These are phyloP conservation scores for Drosophila pectinifera DNA, from an alignment of 1,140 invertebrate genomes.

Conservation along the genomic window DNA sequence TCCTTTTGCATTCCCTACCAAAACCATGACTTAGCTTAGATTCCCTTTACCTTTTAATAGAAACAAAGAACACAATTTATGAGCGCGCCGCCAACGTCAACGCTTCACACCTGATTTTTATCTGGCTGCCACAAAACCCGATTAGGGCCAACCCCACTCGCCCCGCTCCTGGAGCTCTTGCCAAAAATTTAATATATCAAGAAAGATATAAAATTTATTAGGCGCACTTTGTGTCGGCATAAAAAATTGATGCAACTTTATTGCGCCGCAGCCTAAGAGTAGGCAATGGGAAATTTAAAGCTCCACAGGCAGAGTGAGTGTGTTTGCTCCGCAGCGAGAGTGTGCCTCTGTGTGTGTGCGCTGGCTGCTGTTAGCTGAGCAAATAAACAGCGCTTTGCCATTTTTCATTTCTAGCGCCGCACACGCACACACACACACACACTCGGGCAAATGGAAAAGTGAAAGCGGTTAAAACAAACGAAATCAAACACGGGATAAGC, in stretches of 20 bases:
- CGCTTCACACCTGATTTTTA: slow-evolving; percentile 20
- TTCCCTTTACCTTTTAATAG: neutral
- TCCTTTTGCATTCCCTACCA: neutral
- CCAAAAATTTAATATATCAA: slow-evolving; percentile 65
- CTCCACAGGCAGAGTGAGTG: neutral
- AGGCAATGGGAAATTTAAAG: slow-evolving; percentile 47
- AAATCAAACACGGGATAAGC: slow-evolving; percentile 74
- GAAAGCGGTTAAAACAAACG: slow-evolving; percentile 78
- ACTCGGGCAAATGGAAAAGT: slow-evolving; percentile 65
- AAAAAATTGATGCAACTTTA: slow-evolving; percentile 51
- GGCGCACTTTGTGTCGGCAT: slow-evolving; percentile 36
- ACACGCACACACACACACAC: slow-evolving; percentile 7
- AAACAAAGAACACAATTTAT: slow-evolving; percentile 49
- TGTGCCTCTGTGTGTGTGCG: slow-evolving; percentile 7
- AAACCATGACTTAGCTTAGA: neutral
- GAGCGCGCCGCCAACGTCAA: slow-evolving; percentile 4
- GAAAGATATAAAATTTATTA: slow-evolving; percentile 69
- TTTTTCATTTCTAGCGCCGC: slow-evolving; percentile 66
- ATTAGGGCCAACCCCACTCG: slow-evolving; percentile 8
- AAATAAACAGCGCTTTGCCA: slow-evolving; percentile 75
- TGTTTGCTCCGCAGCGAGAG: neutral
- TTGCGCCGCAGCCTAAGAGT: slow-evolving; percentile 39
- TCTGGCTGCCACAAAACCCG: slow-evolving; percentile 10
- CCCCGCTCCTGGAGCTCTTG: neutral
- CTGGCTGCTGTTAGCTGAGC: slow-evolving; percentile 61